These are phyloP conservation scores for Phoeniculus purpureus DNA, from an alignment of 2,797 vertebrate species.

Conservation along the genomic window DNA sequence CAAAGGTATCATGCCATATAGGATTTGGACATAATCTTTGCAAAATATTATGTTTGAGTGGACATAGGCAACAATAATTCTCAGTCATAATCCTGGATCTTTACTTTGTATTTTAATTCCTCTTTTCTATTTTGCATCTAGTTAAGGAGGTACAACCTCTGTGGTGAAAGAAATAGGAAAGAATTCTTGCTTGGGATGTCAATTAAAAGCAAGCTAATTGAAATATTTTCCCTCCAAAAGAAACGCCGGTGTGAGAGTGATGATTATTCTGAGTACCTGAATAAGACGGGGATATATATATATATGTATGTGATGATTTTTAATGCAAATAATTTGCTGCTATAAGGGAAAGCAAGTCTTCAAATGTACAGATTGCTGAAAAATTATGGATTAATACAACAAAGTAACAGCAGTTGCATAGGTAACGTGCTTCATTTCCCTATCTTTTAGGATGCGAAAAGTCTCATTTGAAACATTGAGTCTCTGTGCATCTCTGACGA, in stretches of 20 bases:
- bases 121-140: not conserved
- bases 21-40: not conserved
- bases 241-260: not conserved
- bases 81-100: not conserved
- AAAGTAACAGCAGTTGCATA: not conserved
- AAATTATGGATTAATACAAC: not conserved
- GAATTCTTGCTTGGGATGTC: not conserved
- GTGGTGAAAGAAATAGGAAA: not conserved
- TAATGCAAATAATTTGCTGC: not conserved
- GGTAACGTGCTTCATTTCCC: not conserved
- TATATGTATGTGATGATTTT: not conserved
- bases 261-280: not conserved
- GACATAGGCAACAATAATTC: not conserved
- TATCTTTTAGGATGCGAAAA: not conserved
- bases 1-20: not conserved
- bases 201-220: not conserved
- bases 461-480: not conserved
- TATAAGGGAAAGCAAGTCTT: not conserved
- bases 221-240: not conserved
- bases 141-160: not conserved
- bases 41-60: not conserved
- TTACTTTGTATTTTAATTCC: not conserved
- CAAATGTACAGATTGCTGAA: not conserved
- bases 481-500: not conserved
- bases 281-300: not conserved